Evolutionary conservation across 2,113 vertebrate species (phyloP).

Genomic region (Panurus biarmicus): DNA sequence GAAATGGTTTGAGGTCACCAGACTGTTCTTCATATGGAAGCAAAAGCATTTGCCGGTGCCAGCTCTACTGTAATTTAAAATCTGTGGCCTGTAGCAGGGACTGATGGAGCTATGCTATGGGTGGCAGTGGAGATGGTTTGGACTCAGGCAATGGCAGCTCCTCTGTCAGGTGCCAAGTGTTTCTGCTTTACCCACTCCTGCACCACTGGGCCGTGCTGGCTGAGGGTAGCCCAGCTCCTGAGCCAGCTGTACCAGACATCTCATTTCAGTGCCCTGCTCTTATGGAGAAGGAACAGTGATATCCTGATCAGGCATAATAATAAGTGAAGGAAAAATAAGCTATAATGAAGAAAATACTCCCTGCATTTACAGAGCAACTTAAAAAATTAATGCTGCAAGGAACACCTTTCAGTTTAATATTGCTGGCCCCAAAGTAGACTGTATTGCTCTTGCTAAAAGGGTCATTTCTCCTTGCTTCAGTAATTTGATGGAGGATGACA

Average conservation of each 20-base stretch:
- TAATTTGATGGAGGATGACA: not conserved
- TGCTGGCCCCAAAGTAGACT: not conserved
- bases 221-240: not conserved
- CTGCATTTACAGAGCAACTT: not conserved
- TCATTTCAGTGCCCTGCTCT: not conserved
- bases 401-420: not conserved
- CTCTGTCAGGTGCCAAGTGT: not conserved
- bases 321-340: not conserved
- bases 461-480: not conserved
- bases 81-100: not conserved
- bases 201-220: not conserved
- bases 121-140: not conserved
- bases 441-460: not conserved
- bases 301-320: not conserved
- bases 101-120: rapidly evolving
- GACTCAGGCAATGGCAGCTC: not conserved
- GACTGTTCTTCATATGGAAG: not conserved
- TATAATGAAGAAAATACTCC: not conserved
- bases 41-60: not conserved
- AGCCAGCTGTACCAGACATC: not conserved
- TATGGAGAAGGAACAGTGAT: not conserved
- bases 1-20: not conserved
- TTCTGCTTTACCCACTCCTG: not conserved
- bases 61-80: not conserved
- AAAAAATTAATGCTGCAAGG: not conserved